These are phyloP conservation scores for Athetis lepigone DNA, from an alignment of 2,888 invertebrate species.

Conservation along the genomic window DNA sequence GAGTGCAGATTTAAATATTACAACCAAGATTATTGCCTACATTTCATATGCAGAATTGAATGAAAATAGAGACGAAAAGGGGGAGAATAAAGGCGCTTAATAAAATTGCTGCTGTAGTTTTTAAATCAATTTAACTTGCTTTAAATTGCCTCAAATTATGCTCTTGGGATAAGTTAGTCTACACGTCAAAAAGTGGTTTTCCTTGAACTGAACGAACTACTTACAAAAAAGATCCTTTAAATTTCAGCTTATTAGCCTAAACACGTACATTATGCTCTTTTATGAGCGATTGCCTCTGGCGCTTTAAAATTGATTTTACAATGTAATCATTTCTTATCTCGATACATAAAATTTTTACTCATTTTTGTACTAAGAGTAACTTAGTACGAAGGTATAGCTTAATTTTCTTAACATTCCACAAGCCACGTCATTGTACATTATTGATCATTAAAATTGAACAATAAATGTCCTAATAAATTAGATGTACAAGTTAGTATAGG, in stretches of 20 bases:
- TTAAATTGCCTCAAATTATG: background rate
- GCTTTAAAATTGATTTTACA: slow-evolving; percentile 39
- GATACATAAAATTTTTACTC: slow-evolving; percentile 24
- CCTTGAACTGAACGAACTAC: background rate
- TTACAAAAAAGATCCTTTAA: background rate
- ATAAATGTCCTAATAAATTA: slow-evolving; percentile 87
- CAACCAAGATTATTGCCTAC: slow-evolving; percentile 65
- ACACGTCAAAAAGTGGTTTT: background rate
- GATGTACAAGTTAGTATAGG: slow-evolving; percentile 78
- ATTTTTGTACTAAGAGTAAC: slow-evolving; percentile 17
- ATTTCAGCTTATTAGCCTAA: slow-evolving; percentile 18
- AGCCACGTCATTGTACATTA: slow-evolving; percentile 56
- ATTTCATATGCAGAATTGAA: slow-evolving; percentile 43
- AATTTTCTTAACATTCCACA: slow-evolving; percentile 45
- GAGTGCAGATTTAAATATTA: slow-evolving; percentile 76
- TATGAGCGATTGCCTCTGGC: slow-evolving; percentile 12
- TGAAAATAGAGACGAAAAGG: slow-evolving; percentile 20
- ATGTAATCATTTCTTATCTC: slow-evolving; percentile 18
- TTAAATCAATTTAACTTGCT: background rate
- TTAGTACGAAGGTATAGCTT: slow-evolving; percentile 27
- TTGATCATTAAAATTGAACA: slow-evolving; percentile 79
- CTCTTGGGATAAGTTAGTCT: background rate
- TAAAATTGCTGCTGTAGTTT: slow-evolving; percentile 27
- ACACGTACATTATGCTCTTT: slow-evolving; percentile 6
- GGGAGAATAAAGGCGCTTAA: background rate